These are phyloP conservation scores for Malurus cyaneus DNA, from an alignment of 2,113 vertebrate species.

Conservation along the genomic window DNA sequence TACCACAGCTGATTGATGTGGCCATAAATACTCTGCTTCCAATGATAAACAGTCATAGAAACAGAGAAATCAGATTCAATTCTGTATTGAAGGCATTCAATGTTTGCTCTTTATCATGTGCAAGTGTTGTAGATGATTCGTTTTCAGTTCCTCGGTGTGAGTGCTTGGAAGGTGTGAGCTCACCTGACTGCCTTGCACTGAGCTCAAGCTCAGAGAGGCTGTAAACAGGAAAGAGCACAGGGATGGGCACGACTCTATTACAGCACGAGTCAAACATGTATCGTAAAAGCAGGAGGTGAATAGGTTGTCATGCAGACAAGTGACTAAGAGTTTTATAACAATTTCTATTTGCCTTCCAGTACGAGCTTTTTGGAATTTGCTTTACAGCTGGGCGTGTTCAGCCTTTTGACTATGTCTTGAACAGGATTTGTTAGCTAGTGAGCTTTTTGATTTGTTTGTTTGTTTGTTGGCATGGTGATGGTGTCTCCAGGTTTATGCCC, in stretches of 20 bases:
- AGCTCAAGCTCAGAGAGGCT: neutral
- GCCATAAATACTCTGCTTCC: neutral
- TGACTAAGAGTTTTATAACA: neutral
- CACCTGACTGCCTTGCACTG: neutral
- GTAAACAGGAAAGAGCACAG: neutral
- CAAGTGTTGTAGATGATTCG: neutral
- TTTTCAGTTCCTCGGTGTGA: neutral
- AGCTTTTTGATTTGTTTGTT: fast-evolving
- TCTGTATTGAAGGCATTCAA: neutral
- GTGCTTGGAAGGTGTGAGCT: neutral
- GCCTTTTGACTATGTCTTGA: neutral
- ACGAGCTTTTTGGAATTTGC: neutral
- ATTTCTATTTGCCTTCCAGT: neutral
- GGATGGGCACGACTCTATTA: neutral
- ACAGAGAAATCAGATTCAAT: neutral
- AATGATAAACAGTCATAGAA: neutral
- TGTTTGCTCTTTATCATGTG: fast-evolving
- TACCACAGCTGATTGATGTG: neutral
- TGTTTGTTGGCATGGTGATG: neutral
- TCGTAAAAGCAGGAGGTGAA: neutral
- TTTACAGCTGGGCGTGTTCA: neutral
- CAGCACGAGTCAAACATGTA: neutral
- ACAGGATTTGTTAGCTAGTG: neutral
- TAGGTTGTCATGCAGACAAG: neutral
- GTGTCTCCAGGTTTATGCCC: neutral